A percentile compares a stretch with the other conserved stretches of the same genome.
These are phyloP conservation scores for Lasioglossum vierecki DNA, from an alignment of 2,888 invertebrate genomes.

Conservation along the genomic window DNA sequence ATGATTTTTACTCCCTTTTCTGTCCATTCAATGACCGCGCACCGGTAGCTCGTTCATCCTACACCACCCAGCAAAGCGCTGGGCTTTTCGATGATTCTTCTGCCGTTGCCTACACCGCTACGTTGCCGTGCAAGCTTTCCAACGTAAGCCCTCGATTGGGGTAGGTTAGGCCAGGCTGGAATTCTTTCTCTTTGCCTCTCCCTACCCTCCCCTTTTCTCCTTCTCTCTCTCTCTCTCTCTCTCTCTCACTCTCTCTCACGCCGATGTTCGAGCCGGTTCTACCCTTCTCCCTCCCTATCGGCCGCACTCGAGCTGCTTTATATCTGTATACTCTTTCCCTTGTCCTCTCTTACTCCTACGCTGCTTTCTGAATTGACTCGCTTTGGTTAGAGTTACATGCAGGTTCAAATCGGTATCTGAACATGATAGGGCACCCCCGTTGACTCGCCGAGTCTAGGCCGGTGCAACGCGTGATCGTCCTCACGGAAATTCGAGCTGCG, in stretches of 20 bases:
- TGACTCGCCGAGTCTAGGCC: conserved; percentile 10
- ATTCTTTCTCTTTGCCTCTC: conserved; percentile 60
- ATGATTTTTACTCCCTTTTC: conserved; percentile 82
- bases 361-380: conserved; percentile 53
- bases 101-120: conserved; percentile 68
- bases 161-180: conserved; percentile 78
- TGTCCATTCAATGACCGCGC: conserved; percentile 82
- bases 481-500: neutral
- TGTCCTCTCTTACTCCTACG: conserved; percentile 54
- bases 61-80: conserved; percentile 67
- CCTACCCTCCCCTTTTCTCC: conserved; percentile 18
- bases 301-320: conserved; percentile 52
- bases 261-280: conserved; percentile 6
- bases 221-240: conserved; percentile 24
- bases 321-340: conserved; percentile 53
- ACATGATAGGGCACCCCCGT: conserved; percentile 44
- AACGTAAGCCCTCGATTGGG: conserved; percentile 80
- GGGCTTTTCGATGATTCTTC: conserved; percentile 77
- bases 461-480: conserved; percentile 26
- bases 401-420: conserved; percentile 42
- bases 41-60: conserved; percentile 72
- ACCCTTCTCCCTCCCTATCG: conserved; percentile 42
- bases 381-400: conserved; percentile 53
- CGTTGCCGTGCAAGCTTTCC: conserved; percentile 76
- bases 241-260: conserved; percentile 22